phyloP scores from a whole-genome alignment of 2,888 invertebrate genomes.

The Schrankia costaestrigalis region DNA sequence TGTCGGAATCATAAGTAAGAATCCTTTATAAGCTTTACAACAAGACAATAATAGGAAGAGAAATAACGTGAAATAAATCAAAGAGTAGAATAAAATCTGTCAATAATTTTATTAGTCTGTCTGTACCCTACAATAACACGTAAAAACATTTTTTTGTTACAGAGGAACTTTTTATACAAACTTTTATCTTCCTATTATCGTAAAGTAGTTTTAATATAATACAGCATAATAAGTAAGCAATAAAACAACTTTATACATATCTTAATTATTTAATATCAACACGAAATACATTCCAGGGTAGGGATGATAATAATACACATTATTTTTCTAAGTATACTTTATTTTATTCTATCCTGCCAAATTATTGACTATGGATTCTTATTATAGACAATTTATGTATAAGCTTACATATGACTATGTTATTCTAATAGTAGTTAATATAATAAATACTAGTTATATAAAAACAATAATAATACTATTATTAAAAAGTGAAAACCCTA shows the following conservation, averaged over 20 bases:
- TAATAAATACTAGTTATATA: conserved; percentile 35
- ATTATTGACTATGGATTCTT: conserved; percentile 33
- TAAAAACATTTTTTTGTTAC: background rate
- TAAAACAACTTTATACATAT: conserved; percentile 62
- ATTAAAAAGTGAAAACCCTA: conserved; percentile 46
- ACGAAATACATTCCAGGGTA: conserved; percentile 41
- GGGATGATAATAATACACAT: conserved; percentile 34
- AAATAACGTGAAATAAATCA: too few species aligned
- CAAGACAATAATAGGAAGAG: too few species aligned
- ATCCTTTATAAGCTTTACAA: conserved; percentile 35
- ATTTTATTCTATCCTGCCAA: conserved; percentile 40
- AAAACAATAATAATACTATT: conserved; percentile 32
- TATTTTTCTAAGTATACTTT: conserved; percentile 45
- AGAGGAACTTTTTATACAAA: conserved; percentile 12
- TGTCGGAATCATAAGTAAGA: too few species aligned
- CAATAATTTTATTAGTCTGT: too few species aligned
- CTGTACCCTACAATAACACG: conserved; percentile 28
- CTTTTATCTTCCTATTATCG: too few species aligned
- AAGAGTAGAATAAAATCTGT: too few species aligned
- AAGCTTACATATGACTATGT: conserved; percentile 46
- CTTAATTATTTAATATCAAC: conserved; percentile 58
- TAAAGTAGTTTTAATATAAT: conserved; percentile 29
- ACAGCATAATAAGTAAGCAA: conserved; percentile 56
- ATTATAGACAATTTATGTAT: too few species aligned
- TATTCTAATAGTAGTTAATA: conserved; percentile 42